phyloP scores from a whole-genome alignment of 37 sponge, comb jelly and placozoan genomes.

The Ephydatia muelleri region DNA sequence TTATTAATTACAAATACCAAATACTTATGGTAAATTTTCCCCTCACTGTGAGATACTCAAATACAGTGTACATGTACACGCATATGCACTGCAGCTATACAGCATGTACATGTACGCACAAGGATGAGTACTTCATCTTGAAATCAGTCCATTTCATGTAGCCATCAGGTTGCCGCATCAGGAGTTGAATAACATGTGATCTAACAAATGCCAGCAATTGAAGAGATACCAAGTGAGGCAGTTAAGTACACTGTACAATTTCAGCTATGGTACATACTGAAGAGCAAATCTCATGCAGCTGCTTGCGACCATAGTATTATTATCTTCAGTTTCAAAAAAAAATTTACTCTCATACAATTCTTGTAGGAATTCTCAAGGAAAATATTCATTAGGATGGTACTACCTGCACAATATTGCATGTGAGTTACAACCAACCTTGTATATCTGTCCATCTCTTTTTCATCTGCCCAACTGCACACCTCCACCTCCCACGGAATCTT shows the following conservation, averaged over 20 bases:
- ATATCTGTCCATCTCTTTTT: constrained; percentile 44
- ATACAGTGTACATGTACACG: constrained; percentile 4
- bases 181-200: constrained; percentile 53
- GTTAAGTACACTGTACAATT: too few relatives aligned
- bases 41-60: too few relatives aligned
- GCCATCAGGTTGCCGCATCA: constrained; percentile 19
- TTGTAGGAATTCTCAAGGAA: too few relatives aligned
- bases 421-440: constrained; percentile 6
- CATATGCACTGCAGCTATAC: background rate
- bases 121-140: constrained; percentile 31
- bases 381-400: too few relatives aligned
- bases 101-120: constrained; percentile 1
- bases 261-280: too few relatives aligned
- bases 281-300: background rate
- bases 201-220: constrained; percentile 10
- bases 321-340: too few relatives aligned
- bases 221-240: too few relatives aligned
- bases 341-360: too few relatives aligned
- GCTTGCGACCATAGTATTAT: too few relatives aligned
- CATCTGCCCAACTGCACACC: constrained; percentile 36
- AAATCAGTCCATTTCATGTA: constrained; percentile 62
- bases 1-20: too few relatives aligned
- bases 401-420: too few relatives aligned
- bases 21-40: too few relatives aligned
- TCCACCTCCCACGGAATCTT: constrained; percentile 41